phyloP scores from a whole-genome alignment of 2,888 invertebrate genomes.

The Drymonia ruficornis region DNA sequence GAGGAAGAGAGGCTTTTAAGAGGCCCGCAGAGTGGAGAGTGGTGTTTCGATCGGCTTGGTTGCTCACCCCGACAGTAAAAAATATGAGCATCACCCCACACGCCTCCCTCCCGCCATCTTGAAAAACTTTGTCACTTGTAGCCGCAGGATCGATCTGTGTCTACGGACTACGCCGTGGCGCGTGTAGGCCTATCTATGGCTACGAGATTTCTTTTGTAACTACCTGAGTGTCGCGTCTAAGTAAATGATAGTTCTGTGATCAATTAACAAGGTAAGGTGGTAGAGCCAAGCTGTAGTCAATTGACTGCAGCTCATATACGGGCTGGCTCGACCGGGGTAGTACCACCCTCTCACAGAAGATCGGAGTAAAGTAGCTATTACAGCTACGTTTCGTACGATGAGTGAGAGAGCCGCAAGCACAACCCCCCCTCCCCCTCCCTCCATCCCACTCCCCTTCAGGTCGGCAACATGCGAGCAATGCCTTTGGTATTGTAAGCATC shows the following conservation, averaged over 20 bases:
- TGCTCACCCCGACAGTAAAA: constrained; percentile 85
- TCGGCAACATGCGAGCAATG: too few relatives aligned
- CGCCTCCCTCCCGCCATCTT: constrained; percentile 71
- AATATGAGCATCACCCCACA: constrained; percentile 77
- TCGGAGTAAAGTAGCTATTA: too few relatives aligned
- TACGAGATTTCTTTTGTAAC: neutral
- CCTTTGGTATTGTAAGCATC: too few relatives aligned
- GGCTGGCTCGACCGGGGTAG: too few relatives aligned
- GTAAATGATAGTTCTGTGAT: neutral
- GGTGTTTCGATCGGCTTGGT: constrained; percentile 81
- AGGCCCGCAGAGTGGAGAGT: constrained; percentile 81
- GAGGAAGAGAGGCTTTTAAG: constrained; percentile 76
- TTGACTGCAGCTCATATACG: too few relatives aligned
- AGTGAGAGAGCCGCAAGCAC: too few relatives aligned
- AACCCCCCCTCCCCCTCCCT: too few relatives aligned
- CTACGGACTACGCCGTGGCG: constrained; percentile 66
- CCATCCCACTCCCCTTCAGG: too few relatives aligned
- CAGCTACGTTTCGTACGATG: too few relatives aligned
- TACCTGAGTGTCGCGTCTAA: neutral
- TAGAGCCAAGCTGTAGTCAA: too few relatives aligned
- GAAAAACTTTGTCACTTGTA: constrained; percentile 83
- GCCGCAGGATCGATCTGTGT: constrained; percentile 81
- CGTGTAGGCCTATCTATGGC: constrained; percentile 44
- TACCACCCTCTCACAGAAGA: too few relatives aligned
- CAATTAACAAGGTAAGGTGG: too few relatives aligned